A percentile compares a stretch with the other conserved stretches of the same genome.
These are phyloP conservation scores for Melanotus villosus DNA, from an alignment of 2,888 invertebrate species.

Conservation along the genomic window DNA sequence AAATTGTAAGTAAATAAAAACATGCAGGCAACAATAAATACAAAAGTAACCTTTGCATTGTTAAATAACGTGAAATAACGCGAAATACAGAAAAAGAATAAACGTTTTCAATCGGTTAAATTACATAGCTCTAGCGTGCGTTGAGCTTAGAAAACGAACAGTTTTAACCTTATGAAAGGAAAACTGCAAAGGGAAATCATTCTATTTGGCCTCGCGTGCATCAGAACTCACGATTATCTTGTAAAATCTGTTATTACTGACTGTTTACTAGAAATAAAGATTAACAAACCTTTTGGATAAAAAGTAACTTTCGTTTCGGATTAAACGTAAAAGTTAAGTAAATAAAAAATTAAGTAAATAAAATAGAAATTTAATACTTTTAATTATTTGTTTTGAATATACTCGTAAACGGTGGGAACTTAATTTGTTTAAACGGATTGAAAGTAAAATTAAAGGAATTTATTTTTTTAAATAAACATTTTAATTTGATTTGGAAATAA, in stretches of 20 bases:
- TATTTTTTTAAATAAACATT: too few species aligned
- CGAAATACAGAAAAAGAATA: too few species aligned
- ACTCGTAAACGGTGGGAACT: too few species aligned
- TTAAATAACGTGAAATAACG: too few species aligned
- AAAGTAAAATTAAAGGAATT: too few species aligned
- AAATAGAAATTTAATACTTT: background rate
- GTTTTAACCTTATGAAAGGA: background rate
- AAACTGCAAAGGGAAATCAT: conserved; percentile 13
- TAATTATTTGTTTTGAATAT: background rate
- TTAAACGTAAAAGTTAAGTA: too few species aligned
- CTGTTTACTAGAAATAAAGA: background rate
- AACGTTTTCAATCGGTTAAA: too few species aligned
- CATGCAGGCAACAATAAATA: background rate
- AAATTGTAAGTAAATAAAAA: conserved; percentile 1
- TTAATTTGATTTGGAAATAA: too few species aligned
- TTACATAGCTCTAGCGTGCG: too few species aligned
- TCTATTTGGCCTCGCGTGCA: conserved; percentile 2
- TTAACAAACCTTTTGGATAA: background rate
- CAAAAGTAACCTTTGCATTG: background rate
- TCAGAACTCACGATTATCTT: conserved; percentile 6
- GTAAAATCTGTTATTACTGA: conserved; percentile 16
- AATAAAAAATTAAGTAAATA: too few species aligned
- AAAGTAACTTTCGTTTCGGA: background rate
- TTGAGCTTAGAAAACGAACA: too few species aligned
- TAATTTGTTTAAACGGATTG: too few species aligned